Evolutionary conservation across 2,113 vertebrate genomes (phyloP), one percentile per base, ranked within the genome.

Genomic region (Poeciliopsis prolifica): DNA sequence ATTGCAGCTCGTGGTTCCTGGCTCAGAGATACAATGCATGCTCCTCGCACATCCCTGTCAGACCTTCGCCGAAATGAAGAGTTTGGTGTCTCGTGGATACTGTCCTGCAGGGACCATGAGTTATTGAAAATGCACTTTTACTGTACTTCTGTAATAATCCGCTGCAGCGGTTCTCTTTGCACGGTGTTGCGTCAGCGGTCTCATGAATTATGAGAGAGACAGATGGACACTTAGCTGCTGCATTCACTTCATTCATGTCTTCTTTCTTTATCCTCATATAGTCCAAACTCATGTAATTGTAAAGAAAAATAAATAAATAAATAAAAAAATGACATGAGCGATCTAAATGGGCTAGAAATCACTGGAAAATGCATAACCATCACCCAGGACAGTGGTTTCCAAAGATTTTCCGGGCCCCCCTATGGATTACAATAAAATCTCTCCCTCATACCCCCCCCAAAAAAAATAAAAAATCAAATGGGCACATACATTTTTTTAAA

Each of bases 141-240:
- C 82, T 86, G 80, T 86, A 85, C 70, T 80, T 48, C 74, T 75
- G 77, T 79, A 75, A 70, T 81, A 70, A 84, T 78, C 60, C 60
- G 58, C 80, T 76, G 84, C 78, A 70, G 80, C 6, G 66, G 64
- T 81, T 86, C 58, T 76, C 73, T 81, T 91, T 90, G 63, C 78
- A 81, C 68, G 29, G 24, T 22, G 64, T 91, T 92, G 89, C 88
- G 86, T 92, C 91, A 68, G 65, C 68, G 71, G 72, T 80, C 61
- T 66, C 72, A 86, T 79, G 77, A 80, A 78, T 84, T 61, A 72
- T 75, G 74, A 79, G 75, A 82, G 80, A 64, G 79, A 85, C 51
- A 75, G 72, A 76, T 63, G 67, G 51, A 58, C 69, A 77, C 71
- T 77, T 70, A 81, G 62, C 68, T 78, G 40, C 63, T 69, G 72